These are phyloP conservation scores for Hydrotaea diabolus DNA, from an alignment of 2,888 invertebrate species.

Conservation along the genomic window DNA sequence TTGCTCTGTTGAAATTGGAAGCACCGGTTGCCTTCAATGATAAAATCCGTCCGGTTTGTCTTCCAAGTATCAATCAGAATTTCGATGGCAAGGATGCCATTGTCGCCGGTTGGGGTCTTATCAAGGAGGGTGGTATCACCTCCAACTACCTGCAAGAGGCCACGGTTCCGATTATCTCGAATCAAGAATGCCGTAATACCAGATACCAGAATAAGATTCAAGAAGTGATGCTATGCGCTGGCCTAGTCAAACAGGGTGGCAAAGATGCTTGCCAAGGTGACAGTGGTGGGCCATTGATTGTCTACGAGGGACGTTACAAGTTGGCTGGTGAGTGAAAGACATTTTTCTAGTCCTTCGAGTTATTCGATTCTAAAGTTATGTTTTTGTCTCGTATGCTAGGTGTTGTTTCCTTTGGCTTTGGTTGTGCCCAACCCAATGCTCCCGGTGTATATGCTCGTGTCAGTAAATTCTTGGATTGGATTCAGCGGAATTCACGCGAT, in stretches of 20 bases:
- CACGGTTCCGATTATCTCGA: slow-evolving; percentile 77
- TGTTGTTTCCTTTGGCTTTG: slow-evolving; percentile 78
- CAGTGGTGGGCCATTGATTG: slow-evolving; percentile 79
- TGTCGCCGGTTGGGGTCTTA: slow-evolving; percentile 79
- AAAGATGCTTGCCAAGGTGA: slow-evolving; percentile 80
- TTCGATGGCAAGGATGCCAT: slow-evolving; percentile 76
- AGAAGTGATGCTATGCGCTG: slow-evolving; percentile 80
- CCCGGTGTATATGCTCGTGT: slow-evolving; percentile 79
- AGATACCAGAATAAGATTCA: slow-evolving; percentile 77
- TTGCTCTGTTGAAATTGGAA: slow-evolving; percentile 76
- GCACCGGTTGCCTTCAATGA: slow-evolving; percentile 73
- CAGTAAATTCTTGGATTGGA: slow-evolving; percentile 77
- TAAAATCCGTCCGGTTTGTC: slow-evolving; percentile 76
- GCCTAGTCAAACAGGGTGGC: slow-evolving; percentile 76
- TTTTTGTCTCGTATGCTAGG: slow-evolving; percentile 62
- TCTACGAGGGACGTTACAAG: slow-evolving; percentile 75
- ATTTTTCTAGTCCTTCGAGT: neutral
- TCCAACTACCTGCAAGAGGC: slow-evolving; percentile 78
- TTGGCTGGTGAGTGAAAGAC: slow-evolving; percentile 72
- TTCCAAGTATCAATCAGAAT: slow-evolving; percentile 75
- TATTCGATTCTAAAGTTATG: neutral
- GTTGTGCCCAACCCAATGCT: slow-evolving; percentile 78
- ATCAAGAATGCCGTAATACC: slow-evolving; percentile 75
- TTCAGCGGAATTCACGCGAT: slow-evolving; percentile 74
- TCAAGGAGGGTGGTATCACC: slow-evolving; percentile 75